Evolutionary conservation across 2,113 vertebrate genomes (phyloP).

Genomic region (Gavia stellata): DNA sequence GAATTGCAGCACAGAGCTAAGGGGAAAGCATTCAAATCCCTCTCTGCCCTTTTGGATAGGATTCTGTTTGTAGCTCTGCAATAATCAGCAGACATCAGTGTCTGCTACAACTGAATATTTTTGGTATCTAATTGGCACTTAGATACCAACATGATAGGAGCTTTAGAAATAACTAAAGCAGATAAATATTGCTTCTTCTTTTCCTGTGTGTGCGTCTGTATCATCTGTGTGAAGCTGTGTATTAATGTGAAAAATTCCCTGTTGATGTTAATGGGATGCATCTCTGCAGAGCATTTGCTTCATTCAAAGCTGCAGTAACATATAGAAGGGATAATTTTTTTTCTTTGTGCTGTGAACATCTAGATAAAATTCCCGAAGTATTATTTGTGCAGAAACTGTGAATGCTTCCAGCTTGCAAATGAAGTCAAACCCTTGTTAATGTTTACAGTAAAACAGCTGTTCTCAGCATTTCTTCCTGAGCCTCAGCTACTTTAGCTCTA

Average conservation of each 20-base stretch:
- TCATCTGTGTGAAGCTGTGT: constrained; percentile 18
- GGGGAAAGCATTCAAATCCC: constrained; percentile 27
- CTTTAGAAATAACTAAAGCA: constrained; percentile 41
- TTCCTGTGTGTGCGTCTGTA: background rate
- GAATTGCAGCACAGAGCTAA: background rate
- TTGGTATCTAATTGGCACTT: constrained; percentile 54
- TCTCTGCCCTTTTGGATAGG: constrained; percentile 16
- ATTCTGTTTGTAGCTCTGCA: constrained; percentile 24
- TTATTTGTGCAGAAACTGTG: constrained; percentile 48
- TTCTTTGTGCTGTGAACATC: constrained; percentile 2
- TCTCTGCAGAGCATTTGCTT: background rate
- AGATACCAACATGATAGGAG: background rate
- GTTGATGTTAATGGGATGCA: constrained; percentile 25
- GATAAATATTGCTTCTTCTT: constrained; percentile 17
- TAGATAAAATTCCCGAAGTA: constrained; percentile 14
- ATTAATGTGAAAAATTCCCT: constrained; percentile 29
- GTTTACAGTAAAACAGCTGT: constrained; percentile 68
- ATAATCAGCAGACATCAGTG: constrained; percentile 31
- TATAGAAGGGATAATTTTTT: background rate
- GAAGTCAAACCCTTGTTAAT: constrained; percentile 51
- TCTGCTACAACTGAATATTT: constrained; percentile 46
- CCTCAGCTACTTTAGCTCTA: constrained; percentile 12
- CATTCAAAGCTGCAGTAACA: background rate
- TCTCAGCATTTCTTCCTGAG: constrained; percentile 50
- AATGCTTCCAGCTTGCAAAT: constrained; percentile 53